Base-by-base conservation (phyloP, 1,140 invertebrate species). In the Lepidurus arcticus region DNA sequence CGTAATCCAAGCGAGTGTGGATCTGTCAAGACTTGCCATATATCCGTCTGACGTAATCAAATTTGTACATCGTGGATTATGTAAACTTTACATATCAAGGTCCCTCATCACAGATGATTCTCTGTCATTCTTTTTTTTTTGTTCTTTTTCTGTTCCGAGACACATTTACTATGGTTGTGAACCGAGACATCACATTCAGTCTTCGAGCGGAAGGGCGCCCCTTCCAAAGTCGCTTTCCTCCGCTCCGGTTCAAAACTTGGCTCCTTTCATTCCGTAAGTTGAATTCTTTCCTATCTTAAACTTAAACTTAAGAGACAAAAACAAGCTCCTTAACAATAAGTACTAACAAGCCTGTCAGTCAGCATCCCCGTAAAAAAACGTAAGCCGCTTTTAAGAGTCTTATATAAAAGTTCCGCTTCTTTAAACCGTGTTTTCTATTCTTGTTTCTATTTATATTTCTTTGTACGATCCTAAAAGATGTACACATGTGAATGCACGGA, bases 371-470 rank as follows among this genome's bases (percentile, higher is more conserved):
- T 34, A 34, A 34, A 34, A 34, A 34, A 7, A 7, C 21, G 53
- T 65, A 65, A 65, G 53, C 53, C n/a, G 53, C 53, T 65, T 65
- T 65, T 65, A 65, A 65, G 53, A 21, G 16, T 65, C 53, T 65
- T 65, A 65, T n/a, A 65, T 21, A 65, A 65, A 65, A 65, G 34
- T 34, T 34, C 2, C 26, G 26, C 47, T 65, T 65, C 53, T 65
- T 65, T 65, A 34, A 0, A 53, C 13, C 16, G 7, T 13, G 47
- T 65, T 10, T 16, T 65, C 13, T 65, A 13, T 21, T 11, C 13
- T 65, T 65, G 16, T 21, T 65, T 65, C 53, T 34, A 34, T 34
- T 34, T 34, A 34, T 34, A 34, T 34, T 34, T 34, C 2, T 34
- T 34, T 34, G 26, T 34, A 34, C 26, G 26, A 34, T 34, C 26